These are phyloP conservation scores for Tanytarsus gracilentus DNA, from an alignment of 2,888 invertebrate genomes.

Conservation along the genomic window DNA sequence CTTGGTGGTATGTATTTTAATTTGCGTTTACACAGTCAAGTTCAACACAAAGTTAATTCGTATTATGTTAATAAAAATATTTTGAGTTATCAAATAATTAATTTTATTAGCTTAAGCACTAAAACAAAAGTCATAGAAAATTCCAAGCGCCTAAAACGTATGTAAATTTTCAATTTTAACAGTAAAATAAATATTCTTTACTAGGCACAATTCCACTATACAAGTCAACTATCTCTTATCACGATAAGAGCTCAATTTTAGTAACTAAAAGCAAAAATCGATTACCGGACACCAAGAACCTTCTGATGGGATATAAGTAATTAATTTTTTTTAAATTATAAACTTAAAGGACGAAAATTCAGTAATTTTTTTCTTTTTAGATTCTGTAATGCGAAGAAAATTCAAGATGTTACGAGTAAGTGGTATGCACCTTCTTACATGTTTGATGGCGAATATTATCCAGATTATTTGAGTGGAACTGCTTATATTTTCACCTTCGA, in stretches of 20 bases:
- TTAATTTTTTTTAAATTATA: too few species aligned
- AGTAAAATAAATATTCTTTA: background rate
- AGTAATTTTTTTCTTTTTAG: too few species aligned
- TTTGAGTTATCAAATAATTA: too few species aligned
- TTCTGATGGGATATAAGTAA: conserved; percentile 66
- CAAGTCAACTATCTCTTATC: conserved; percentile 39
- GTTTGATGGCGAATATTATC: conserved; percentile 62
- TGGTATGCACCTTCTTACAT: conserved; percentile 78
- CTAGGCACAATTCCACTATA: conserved; percentile 41
- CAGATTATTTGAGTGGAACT: conserved; percentile 72
- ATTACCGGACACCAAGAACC: conserved; percentile 41
- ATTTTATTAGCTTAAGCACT: too few species aligned
- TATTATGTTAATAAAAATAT: too few species aligned
- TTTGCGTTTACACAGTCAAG: too few species aligned
- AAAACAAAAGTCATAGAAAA: too few species aligned
- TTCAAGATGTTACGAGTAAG: conserved; percentile 63
- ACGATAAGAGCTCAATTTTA: conserved; percentile 36
- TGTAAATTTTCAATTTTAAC: conserved; percentile 15
- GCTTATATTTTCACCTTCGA: conserved; percentile 66
- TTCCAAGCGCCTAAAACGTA: too few species aligned
- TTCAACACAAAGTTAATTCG: too few species aligned
- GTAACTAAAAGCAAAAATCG: conserved; percentile 37
- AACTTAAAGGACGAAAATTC: too few species aligned
- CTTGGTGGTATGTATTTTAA: conserved; percentile 37
- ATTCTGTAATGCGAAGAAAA: conserved; percentile 69